phyloP scores from a whole-genome alignment of 1,140 invertebrate genomes.

The Zaprionus vittiger region DNA sequence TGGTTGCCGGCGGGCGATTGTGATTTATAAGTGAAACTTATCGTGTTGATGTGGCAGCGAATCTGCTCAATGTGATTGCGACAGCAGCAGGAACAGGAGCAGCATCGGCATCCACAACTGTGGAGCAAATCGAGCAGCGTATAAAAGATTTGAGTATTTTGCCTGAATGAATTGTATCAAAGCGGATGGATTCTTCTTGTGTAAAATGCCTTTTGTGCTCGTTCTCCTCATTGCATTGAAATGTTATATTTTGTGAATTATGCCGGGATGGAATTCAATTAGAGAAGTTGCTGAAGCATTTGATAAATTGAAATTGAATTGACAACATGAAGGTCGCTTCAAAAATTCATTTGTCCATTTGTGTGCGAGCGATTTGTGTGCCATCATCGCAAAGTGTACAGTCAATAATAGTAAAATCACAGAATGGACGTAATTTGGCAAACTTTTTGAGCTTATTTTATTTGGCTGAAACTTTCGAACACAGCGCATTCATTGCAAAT shows the following conservation, averaged over 20 bases:
- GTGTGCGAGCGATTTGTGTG: constrained; percentile 9
- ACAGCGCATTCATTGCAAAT: not conserved
- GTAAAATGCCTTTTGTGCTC: constrained; percentile 41
- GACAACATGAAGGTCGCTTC: constrained; percentile 33
- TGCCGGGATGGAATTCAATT: constrained; percentile 73
- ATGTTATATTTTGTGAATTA: constrained; percentile 75
- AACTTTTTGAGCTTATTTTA: constrained; percentile 9
- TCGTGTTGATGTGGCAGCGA: constrained; percentile 55
- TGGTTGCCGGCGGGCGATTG: constrained; percentile 49
- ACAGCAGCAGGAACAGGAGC: not conserved
- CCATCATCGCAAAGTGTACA: constrained; percentile 1
- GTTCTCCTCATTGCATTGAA: constrained; percentile 56
- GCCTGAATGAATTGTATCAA: constrained; percentile 66
- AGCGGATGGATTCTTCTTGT: constrained; percentile 29
- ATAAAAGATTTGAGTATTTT: constrained; percentile 65
- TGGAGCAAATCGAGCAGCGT: constrained; percentile 45
- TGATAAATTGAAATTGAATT: constrained; percentile 74
- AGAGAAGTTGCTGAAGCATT: constrained; percentile 74
- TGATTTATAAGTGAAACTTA: constrained; percentile 82
- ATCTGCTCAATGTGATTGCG: constrained; percentile 72
- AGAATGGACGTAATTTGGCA: constrained; percentile 15
- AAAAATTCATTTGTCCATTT: constrained; percentile 3
- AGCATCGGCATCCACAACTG: constrained; percentile 19
- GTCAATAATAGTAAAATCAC: constrained; percentile 24
- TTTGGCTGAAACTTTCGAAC: constrained; percentile 23